Evolutionary conservation across 2,888 invertebrate species (phyloP).

Genomic region (Luperina testacea): DNA sequence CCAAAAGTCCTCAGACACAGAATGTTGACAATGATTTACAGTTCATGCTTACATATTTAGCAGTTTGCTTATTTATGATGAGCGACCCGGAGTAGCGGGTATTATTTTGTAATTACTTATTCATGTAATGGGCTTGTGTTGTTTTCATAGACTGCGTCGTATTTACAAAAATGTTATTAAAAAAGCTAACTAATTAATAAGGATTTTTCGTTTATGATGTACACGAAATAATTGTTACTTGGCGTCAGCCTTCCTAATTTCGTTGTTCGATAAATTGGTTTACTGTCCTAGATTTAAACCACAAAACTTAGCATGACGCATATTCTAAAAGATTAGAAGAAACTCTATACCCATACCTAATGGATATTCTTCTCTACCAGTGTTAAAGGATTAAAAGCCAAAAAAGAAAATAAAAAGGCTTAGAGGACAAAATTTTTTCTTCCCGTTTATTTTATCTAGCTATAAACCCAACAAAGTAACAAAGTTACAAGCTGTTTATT

Average conservation of each 20-base stretch:
- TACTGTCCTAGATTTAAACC: background rate
- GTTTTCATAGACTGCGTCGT: conserved; percentile 37
- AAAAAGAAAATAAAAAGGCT: too few relatives aligned
- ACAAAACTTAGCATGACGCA: background rate
- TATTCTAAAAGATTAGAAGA: background rate
- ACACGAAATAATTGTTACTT: background rate
- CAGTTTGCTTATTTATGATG: conserved; percentile 58
- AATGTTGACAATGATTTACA: conserved; percentile 63
- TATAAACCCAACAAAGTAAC: conserved; percentile 29
- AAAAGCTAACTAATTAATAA: conserved; percentile 1
- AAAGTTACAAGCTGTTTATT: conserved; percentile 9
- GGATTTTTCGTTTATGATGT: background rate
- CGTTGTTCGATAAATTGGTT: background rate
- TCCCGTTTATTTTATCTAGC: background rate
- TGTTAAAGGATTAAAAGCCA: too few relatives aligned
- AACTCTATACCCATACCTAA: background rate
- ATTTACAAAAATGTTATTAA: conserved; percentile 28
- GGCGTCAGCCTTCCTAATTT: background rate
- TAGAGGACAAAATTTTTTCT: background rate
- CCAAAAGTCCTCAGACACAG: conserved; percentile 25
- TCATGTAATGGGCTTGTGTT: conserved; percentile 48
- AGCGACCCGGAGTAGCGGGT: conserved; percentile 43
- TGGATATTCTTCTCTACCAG: background rate
- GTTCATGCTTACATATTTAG: conserved; percentile 59
- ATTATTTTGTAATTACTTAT: conserved; percentile 64